Evolutionary conservation across 2,888 invertebrate genomes (phyloP), one percentile per base, ranked within the genome.

Genomic region (Agrenia bidenticulata): DNA sequence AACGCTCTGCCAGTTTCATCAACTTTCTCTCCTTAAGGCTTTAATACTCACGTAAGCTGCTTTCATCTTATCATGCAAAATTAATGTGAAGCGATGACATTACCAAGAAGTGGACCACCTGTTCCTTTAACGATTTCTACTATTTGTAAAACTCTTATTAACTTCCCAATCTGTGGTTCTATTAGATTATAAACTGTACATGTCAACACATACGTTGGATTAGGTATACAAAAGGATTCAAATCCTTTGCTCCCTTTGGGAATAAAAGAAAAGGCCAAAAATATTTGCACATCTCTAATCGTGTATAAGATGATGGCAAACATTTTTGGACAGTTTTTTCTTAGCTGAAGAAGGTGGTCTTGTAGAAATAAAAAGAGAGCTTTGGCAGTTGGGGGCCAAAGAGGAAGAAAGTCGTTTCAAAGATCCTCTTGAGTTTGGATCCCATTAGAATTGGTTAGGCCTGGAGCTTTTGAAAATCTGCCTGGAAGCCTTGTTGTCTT

Each of bases 51-150:
- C 51, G 59, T 71, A 72, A 72, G 70, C 72, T 50, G 63, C 68
- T 72, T 70, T 72, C 64, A 68, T 73, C 70, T 66, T 68, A 69
- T 70, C 70, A 63, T 70, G 68, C 66, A 72, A 72, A 73, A 72
- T 73, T 66, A 72, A 73, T 73, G 73, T 70, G 72, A 61, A 64
- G 73, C 65, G 69, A 73, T 73, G 73, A 73, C 71, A 73, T 73
- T 69, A 67, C 64, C 65, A 66, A 55, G 57, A 39, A 53, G 50
- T 45, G 59, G 70, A 70, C 73, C 73, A 73, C 73, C 73, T 73
- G 73, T 73, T 73, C 64, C 70, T 62, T 67, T 64, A 58, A 45
- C 5, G 45, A 19, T 17, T 45, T 32, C 11, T 32, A 11, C 32
- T 32, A 32, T 32, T 32, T 32, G 11, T 32, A 32, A 32, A 32